Evolutionary conservation across 2,113 vertebrate species (phyloP), one percentile per base, ranked within the genome.

Genomic region (Brachypodius melanocephalos): DNA sequence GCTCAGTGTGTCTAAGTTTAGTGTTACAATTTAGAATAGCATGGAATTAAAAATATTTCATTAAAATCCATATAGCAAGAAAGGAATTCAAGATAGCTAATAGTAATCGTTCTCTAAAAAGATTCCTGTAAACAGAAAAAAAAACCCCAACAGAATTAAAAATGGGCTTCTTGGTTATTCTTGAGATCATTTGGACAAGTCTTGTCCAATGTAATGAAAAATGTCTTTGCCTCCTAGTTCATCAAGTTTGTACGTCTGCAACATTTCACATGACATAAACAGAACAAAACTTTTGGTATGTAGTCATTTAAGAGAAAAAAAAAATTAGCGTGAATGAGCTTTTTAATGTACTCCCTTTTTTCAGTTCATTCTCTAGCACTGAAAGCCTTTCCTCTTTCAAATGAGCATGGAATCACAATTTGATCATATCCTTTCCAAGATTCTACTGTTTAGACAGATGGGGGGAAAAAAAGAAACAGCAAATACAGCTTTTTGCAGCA

Each of bases 401-500:
- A 68, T 91, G 65, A 87, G 52, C 45, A 45, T 15, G 1, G 43
- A 94, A 51, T 89, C 51, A 36, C 68, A 69, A 31, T 81, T 75
- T 85, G 63, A 71, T 91, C 5, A 65, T 95, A 85, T 94, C 66
- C 77, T 96, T 89, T 95, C 74, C 63, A 66, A 85, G 51, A 22
- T 75, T 93, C 40, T 63, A n/a, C 63, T 87, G 13, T 89, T 89
- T 71, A 89, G 95, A 75, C 71, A 75, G 81, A 79, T 85, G 66
- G 61, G 22, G 16, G 0, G 4, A 26, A 48, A 82, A 81, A 55
- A 79, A 48, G 22, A 59, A 86, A 61, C 68, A 91, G 36, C 58
- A 90, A 82, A 79, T 68, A 52, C 40, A 88, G 66, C 17, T 72
- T 57, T 79, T 90, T 75, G 49, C 49, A 85, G 71, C 74, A 85